A percentile compares a stretch with the other conserved stretches of the same genome.
These are phyloP conservation scores for Jacana jacana DNA, from an alignment of 2,113 vertebrate species.

Conservation along the genomic window DNA sequence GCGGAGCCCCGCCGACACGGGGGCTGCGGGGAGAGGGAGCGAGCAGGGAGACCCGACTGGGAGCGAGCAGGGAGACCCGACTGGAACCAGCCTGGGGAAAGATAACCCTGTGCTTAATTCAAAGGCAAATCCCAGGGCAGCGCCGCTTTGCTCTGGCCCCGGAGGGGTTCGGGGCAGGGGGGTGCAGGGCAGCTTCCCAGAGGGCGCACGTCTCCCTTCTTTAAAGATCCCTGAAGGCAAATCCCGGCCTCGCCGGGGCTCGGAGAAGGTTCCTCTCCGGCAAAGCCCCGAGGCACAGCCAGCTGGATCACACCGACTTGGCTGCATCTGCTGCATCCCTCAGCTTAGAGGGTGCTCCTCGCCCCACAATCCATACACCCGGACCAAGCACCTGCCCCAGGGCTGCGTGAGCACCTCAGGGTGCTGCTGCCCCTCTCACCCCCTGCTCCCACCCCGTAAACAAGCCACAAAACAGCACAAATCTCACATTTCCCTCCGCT, in stretches of 20 bases:
- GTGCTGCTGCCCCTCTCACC: neutral
- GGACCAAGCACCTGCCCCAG: neutral
- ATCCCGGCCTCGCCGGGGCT: neutral
- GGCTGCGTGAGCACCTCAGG: neutral
- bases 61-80: neutral
- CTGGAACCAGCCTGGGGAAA: neutral
- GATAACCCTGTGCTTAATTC: neutral
- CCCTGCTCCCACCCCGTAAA: neutral
- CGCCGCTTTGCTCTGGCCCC: neutral
- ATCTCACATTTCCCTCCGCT: neutral
- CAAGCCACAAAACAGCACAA: neutral
- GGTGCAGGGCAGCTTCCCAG: fast-evolving
- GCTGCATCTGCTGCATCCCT: neutral
- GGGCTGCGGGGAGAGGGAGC: neutral
- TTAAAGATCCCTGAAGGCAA: neutral
- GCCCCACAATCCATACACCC: fast-evolving
- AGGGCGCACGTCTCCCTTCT: neutral
- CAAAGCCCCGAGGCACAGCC: neutral
- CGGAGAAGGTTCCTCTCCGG: neutral
- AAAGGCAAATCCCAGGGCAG: neutral
- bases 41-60: neutral
- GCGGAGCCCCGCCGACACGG: neutral
- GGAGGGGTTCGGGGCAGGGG: neutral
- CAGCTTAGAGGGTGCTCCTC: neutral
- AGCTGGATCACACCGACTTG: neutral